Conservation (phyloP, 1,140 invertebrate species). For the Trichoplusia ni region DNA sequence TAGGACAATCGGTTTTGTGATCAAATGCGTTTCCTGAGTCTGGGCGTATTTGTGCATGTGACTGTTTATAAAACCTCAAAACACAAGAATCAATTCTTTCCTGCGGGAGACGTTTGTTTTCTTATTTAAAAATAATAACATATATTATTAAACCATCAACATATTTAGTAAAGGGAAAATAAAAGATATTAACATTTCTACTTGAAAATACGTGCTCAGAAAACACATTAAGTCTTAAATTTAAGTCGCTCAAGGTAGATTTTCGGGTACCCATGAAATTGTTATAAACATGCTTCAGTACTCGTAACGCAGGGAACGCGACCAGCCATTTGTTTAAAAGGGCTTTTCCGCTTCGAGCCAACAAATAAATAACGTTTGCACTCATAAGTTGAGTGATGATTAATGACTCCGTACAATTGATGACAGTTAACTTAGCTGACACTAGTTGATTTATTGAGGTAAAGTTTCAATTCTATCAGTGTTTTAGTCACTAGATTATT, state of each 20-base stretch:
- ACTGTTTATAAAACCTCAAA: no score
- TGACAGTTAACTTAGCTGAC: conserved; percentile 28
- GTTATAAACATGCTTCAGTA: conserved; percentile 30
- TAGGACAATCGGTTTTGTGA: no score
- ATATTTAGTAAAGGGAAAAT: background rate
- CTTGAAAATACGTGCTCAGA: background rate
- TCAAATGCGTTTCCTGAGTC: no score
- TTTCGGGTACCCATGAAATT: conserved; percentile 31
- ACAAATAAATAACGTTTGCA: conserved; percentile 6
- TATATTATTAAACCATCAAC: background rate
- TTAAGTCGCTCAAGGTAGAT: conserved; percentile 18
- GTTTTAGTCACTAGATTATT: no score
- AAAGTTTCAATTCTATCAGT: conserved; percentile 15
- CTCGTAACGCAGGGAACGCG: conserved; percentile 26
- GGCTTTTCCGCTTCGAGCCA: conserved; percentile 26
- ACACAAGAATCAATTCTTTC: no score
- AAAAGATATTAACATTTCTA: background rate
- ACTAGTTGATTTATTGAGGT: conserved; percentile 27
- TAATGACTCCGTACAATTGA: conserved; percentile 21
- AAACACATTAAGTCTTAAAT: conserved; percentile 17
- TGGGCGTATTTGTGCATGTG: no score
- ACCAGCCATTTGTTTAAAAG: conserved; percentile 34
- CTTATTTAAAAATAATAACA: no score
- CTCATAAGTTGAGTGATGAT: conserved; percentile 29
- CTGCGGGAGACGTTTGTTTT: no score